Conservation (phyloP, 2,113 vertebrate species). For the Tachysurus fulvidraco region DNA sequence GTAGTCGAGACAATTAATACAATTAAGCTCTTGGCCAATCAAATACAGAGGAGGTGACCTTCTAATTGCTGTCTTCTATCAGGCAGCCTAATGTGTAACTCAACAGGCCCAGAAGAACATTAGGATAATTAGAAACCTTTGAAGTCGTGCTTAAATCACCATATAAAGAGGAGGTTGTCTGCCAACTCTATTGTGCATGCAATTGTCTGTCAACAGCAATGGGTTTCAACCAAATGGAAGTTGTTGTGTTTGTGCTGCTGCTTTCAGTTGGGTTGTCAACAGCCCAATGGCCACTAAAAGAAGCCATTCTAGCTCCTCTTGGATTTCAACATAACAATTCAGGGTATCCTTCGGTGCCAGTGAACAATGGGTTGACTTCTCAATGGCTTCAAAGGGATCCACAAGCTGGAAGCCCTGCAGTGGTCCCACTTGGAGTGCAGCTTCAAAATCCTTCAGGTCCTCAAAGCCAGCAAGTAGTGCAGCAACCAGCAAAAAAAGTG, state of each 20-base stretch:
- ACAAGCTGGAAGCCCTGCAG: not conserved
- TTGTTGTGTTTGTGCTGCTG: not conserved
- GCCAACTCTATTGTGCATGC: fast-evolving
- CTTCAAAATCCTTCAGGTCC: not conserved
- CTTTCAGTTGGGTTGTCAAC: not conserved
- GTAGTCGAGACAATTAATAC: not conserved
- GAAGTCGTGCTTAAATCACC: not conserved
- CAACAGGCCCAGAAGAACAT: constrained; percentile 16
- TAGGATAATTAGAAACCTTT: not conserved
- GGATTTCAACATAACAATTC: not conserved
- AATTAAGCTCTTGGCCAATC: not conserved
- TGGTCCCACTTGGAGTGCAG: not conserved
- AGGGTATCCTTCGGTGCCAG: not conserved
- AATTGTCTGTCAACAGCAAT: not conserved
- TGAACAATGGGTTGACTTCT: not conserved
- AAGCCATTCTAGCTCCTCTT: not conserved
- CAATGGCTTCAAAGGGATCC: not conserved
- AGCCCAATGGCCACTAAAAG: not conserved
- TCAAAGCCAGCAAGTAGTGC: not conserved
- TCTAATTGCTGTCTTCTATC: not conserved
- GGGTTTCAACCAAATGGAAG: not conserved
- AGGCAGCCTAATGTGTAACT: not conserved
- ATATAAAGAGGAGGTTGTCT: not conserved
- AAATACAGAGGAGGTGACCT: not conserved
- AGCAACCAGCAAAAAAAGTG: constrained; percentile 46